Evolutionary conservation across 2,113 vertebrate species (phyloP).

Genomic region (Mola mola): DNA sequence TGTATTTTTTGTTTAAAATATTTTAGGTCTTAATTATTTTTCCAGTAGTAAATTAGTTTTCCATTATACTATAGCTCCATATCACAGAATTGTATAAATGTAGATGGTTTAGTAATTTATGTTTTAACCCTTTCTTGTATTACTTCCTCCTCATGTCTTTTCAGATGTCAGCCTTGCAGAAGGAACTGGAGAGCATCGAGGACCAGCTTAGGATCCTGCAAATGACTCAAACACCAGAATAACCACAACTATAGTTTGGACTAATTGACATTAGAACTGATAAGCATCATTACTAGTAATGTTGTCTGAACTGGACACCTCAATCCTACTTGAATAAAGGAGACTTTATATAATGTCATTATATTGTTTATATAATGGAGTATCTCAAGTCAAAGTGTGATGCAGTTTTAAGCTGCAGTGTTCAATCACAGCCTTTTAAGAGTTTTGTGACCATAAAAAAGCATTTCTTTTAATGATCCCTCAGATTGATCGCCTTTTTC

Average conservation of each 20-base stretch:
- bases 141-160: not conserved
- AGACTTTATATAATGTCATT: not conserved
- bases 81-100: too few species aligned
- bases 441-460: too few species aligned
- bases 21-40: too few species aligned
- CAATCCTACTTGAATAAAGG: not conserved
- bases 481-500: too few species aligned
- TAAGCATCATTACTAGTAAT: not conserved
- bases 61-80: too few species aligned
- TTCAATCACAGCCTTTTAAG: too few species aligned
- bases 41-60: too few species aligned
- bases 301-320: not conserved
- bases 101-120: not conserved
- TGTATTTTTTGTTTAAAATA: too few species aligned
- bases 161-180: conserved; percentile 72
- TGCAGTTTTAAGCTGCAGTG: not conserved
- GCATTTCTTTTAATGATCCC: too few species aligned
- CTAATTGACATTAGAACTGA: not conserved
- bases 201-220: conserved; percentile 70
- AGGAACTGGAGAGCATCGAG: conserved; percentile 75
- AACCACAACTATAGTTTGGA: not conserved
- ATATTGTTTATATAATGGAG: not conserved
- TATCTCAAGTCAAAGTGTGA: not conserved
- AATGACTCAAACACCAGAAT: conserved; percentile 17
- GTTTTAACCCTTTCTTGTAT: not conserved